Conservation (phyloP, 2,797 vertebrate genomes). For the Acanthurus leucopareius region DNA sequence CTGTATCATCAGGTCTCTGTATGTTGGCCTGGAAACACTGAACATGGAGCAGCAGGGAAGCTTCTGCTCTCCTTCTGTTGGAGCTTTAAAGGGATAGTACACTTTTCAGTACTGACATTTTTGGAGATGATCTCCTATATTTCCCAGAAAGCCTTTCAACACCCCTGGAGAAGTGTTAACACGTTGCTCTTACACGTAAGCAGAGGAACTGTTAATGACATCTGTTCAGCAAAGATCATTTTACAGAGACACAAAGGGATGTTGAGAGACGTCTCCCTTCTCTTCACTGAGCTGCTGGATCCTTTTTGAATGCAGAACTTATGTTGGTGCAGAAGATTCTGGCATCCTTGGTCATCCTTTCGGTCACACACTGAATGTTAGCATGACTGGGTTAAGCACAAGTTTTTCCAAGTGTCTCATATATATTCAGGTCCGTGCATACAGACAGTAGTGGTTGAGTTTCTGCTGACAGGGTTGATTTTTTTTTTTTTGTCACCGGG, state of each 20-base stretch:
- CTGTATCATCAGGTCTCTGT: conserved; percentile 43
- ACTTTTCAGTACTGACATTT: background rate
- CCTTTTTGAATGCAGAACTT: background rate
- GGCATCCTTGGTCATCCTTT: background rate
- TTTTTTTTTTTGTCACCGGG: background rate
- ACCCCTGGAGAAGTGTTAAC: background rate
- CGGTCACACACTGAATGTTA: background rate
- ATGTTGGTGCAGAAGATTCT: background rate
- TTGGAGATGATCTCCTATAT: background rate
- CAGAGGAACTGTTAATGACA: background rate
- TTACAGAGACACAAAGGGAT: background rate
- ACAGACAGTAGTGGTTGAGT: background rate
- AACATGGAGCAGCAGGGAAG: conserved; percentile 54
- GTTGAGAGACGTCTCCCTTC: background rate
- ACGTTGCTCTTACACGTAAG: background rate
- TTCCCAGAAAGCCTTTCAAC: background rate
- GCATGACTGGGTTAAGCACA: background rate
- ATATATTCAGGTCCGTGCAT: background rate
- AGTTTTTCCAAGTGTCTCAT: background rate
- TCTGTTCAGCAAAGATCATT: background rate
- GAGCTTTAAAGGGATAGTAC: conserved; percentile 31
- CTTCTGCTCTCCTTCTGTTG: conserved; percentile 67
- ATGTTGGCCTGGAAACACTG: conserved; percentile 60
- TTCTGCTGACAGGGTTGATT: background rate
- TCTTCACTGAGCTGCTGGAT: background rate